Evolutionary conservation across 2,888 invertebrate species (phyloP).

Genomic region (Drosophila niveifrons): DNA sequence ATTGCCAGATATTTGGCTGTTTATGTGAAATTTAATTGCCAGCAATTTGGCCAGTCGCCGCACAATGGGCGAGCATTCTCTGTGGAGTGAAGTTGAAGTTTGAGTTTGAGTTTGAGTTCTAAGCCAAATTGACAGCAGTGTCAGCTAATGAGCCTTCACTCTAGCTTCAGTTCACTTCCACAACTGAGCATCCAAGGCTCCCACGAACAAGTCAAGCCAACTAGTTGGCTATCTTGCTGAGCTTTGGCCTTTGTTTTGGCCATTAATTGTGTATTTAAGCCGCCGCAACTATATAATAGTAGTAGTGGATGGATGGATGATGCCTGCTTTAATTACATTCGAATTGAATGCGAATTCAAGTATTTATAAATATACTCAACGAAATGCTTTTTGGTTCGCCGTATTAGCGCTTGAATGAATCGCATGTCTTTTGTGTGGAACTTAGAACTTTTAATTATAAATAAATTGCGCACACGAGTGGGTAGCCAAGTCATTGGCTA

Average conservation of each 20-base stretch:
- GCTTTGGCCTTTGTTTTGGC: conserved; percentile 45
- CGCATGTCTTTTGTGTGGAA: conserved; percentile 76
- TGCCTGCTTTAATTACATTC: conserved; percentile 49
- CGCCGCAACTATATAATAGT: conserved; percentile 18
- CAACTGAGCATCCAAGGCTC: conserved; percentile 64
- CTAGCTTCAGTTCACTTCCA: conserved; percentile 29
- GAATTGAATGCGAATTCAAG: conserved; percentile 32
- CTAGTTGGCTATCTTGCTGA: conserved; percentile 5
- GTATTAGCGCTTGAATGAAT: conserved; percentile 76
- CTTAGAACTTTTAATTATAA: conserved; percentile 80
- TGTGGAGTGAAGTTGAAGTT: not conserved
- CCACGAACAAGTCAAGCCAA: conserved; percentile 22
- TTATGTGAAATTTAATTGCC: conserved; percentile 77
- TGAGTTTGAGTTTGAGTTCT: conserved; percentile 43
- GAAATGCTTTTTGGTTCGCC: conserved; percentile 19
- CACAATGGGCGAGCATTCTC: conserved; percentile 62
- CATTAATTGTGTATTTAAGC: conserved; percentile 35
- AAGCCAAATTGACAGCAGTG: conserved; percentile 40
- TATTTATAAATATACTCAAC: conserved; percentile 17
- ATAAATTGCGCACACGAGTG: conserved; percentile 67
- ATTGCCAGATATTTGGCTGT: conserved; percentile 42
- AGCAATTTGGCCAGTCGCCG: conserved; percentile 33
- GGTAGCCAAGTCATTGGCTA: conserved; percentile 50
- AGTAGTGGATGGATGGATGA: conserved; percentile 15
- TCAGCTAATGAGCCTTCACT: conserved; percentile 58